Evolutionary conservation across 2,888 invertebrate species (phyloP), one percentile per base, ranked within the genome.

Genomic region (Copidosoma aretas): DNA sequence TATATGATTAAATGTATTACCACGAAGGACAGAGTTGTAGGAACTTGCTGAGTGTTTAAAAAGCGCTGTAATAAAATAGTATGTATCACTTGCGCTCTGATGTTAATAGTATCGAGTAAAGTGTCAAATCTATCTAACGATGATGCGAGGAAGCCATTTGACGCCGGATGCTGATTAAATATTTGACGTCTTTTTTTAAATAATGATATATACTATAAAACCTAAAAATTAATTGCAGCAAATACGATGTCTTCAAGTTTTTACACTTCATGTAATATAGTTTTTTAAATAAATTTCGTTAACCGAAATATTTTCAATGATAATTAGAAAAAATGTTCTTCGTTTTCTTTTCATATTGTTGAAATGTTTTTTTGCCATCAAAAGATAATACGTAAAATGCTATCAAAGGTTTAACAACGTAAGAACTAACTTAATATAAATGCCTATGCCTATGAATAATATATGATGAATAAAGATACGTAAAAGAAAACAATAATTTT

Each of bases 81-180:
- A 60, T 64, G 60, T 68, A 67, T 41, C 57, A 54, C 46, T 24
- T 64, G 66, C 66, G 63, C 51, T 46, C 32, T 49, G 65, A 62
- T 61, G 61, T 68, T 61, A 51, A 17, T 15, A 56, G 19, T 59
- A 64, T 76, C 74, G 69, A 65, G 70, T 72, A 75, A 74, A 75
- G 76, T 77, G 75, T 79, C 77, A 77, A 76, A 77, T 81, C 81
- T 81, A 81, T 81, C 81, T 81, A 80, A 60, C 75, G 76, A 78
- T 76, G 74, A 68, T 72, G 75, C 54, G 73, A 75, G 78, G 77
- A 76, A 78, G 77, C 77, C 77, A 78, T 76, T 73, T 77, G 77
- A 76, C 78, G 75, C 60, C 73, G 65, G 64, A 71, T 53, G 66
- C 58, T 46, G 24, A n/a, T 41, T 19, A 25, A 24, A 52, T 57